Percentiles rank a stretch among this genome's conserved stretches.
Conservation (phyloP, 35 echinoderm and acorn worm genomes). For the Heliocidaris erythrogramma region DNA sequence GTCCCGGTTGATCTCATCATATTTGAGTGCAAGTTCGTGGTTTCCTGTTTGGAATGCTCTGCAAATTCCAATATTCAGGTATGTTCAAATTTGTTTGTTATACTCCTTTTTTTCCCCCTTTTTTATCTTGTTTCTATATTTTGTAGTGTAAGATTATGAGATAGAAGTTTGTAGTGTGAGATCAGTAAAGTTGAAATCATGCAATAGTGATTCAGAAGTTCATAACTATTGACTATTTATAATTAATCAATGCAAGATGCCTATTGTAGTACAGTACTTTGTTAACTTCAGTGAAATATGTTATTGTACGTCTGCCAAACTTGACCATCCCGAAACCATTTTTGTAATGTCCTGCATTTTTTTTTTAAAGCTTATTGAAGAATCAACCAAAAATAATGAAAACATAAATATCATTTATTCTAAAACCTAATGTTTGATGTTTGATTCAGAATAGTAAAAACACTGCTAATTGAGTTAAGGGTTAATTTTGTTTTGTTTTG, state of each 20-base stretch:
- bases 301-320: too few species aligned
- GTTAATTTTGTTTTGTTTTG: background rate
- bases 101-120: background rate
- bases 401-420: background rate
- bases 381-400: background rate
- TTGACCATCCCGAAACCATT: too few species aligned
- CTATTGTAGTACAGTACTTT: too few species aligned
- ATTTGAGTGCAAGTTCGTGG: constrained; percentile 55
- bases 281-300: too few species aligned
- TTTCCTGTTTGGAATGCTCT: constrained; percentile 77
- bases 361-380: background rate
- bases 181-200: too few species aligned
- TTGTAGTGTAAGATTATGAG: too few species aligned
- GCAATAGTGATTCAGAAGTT: too few species aligned
- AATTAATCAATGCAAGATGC: too few species aligned
- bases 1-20: constrained; percentile 82
- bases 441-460: background rate
- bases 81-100: background rate
- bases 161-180: too few species aligned
- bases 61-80: constrained; percentile 72
- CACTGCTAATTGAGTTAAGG: background rate
- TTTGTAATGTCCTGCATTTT: too few species aligned
- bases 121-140: background rate
- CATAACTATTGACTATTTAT: too few species aligned
- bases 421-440: background rate